Percentiles rank a stretch among this genome's conserved stretches.
Conservation (phyloP, 2,888 invertebrate species). For the Atrina japonica region DNA sequence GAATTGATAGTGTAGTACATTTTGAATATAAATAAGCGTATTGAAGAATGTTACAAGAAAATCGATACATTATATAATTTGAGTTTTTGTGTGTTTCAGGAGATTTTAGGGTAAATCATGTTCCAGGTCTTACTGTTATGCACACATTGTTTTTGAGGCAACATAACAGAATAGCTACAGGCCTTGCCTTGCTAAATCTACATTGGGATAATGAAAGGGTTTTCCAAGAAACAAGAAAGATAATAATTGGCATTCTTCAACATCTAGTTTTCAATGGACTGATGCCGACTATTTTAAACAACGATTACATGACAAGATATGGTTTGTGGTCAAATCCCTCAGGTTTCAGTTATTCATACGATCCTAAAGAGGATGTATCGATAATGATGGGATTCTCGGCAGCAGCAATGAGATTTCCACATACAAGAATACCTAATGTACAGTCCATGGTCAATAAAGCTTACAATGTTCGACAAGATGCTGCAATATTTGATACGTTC, state of each 20-base stretch:
- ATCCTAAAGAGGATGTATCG: constrained; percentile 28
- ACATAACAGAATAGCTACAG: constrained; percentile 92
- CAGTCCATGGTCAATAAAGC: constrained; percentile 37
- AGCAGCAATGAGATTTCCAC: constrained; percentile 46
- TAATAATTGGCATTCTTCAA: constrained; percentile 87
- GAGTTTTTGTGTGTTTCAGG: too few species aligned
- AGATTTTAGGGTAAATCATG: constrained; percentile 92
- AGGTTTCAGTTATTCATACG: constrained; percentile 30
- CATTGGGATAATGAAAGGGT: constrained; percentile 85
- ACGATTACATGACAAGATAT: constrained; percentile 93
- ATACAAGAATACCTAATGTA: constrained; percentile 42
- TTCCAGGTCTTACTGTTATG: constrained; percentile 91
- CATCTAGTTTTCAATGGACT: constrained; percentile 79
- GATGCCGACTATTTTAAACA: constrained; percentile 93
- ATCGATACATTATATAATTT: too few species aligned
- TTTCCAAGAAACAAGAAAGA: constrained; percentile 82
- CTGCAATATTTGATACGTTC: constrained; percentile 39
- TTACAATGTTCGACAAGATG: constrained; percentile 17
- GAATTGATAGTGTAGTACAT: too few species aligned
- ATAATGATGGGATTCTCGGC: constrained; percentile 47
- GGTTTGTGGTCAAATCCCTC: constrained; percentile 86
- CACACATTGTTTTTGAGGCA: constrained; percentile 88
- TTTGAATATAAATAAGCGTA: too few species aligned
- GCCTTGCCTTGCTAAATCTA: constrained; percentile 89
- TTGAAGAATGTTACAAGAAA: too few species aligned